phyloP scores from a whole-genome alignment of 2,888 invertebrate species.

The Resseliella maxima region DNA sequence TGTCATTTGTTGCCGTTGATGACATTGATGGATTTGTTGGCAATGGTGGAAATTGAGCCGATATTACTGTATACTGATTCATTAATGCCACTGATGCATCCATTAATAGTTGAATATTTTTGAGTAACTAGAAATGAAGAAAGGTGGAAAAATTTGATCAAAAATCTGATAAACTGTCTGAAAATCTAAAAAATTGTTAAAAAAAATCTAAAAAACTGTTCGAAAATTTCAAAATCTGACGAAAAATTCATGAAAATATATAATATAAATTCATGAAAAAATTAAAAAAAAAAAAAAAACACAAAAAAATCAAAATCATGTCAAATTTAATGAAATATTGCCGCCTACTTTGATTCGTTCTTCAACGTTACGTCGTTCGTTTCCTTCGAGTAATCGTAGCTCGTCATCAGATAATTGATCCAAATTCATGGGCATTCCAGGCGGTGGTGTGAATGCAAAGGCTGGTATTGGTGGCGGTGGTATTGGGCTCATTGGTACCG shows the following conservation, averaged over 20 bases:
- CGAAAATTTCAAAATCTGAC: too few relatives aligned
- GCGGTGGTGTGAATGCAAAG: slow-evolving; percentile 75
- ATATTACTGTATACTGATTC: slow-evolving; percentile 88
- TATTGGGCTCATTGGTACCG: slow-evolving; percentile 65
- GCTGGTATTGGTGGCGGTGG: slow-evolving; percentile 69
- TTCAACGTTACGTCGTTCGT: slow-evolving; percentile 86
- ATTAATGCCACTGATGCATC: slow-evolving; percentile 95
- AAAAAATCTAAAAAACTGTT: too few relatives aligned
- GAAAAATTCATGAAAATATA: too few relatives aligned
- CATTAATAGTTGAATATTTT: slow-evolving; percentile 88
- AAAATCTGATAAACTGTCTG: too few relatives aligned
- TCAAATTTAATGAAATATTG: slow-evolving; percentile 3
- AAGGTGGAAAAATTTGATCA: too few relatives aligned
- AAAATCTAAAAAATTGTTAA: too few relatives aligned
- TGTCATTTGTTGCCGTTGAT: slow-evolving; percentile 46
- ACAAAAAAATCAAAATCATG: not conserved
- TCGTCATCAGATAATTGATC: slow-evolving; percentile 84
- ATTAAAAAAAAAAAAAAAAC: too few relatives aligned
- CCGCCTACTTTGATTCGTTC: slow-evolving; percentile 80
- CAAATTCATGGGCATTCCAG: slow-evolving; percentile 81
- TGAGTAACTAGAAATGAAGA: slow-evolving; percentile 73
- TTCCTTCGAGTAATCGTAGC: slow-evolving; percentile 88
- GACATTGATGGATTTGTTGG: slow-evolving; percentile 62
- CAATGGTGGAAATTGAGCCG: slow-evolving; percentile 70
- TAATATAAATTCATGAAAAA: too few relatives aligned